phyloP scores from a whole-genome alignment of 2,888 invertebrate species.

The Agelastica alni region DNA sequence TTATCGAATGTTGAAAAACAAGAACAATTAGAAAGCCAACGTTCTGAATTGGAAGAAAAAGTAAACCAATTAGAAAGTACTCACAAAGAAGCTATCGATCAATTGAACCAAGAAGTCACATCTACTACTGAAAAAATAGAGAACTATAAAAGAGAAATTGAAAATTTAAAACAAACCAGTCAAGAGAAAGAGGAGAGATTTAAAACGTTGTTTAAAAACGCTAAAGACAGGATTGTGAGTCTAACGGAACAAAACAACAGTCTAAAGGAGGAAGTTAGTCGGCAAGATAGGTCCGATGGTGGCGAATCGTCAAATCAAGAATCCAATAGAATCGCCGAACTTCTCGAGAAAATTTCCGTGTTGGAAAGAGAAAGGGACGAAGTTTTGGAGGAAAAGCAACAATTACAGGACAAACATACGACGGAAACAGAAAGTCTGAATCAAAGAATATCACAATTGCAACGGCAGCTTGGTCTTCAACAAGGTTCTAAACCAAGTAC shows the following conservation, averaged over 20 bases:
- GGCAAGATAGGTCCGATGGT: conserved; percentile 46
- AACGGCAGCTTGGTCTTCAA: conserved; percentile 62
- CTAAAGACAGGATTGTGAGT: conserved; percentile 73
- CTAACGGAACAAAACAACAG: conserved; percentile 71
- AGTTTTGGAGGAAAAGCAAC: conserved; percentile 62
- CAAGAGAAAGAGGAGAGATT: conserved; percentile 58
- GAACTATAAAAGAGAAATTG: conserved; percentile 60
- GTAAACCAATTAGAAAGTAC: conserved; percentile 55
- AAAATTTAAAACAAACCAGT: conserved; percentile 52
- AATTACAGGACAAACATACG: conserved; percentile 71
- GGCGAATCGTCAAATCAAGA: conserved; percentile 56
- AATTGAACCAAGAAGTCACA: conserved; percentile 56
- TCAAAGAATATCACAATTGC: conserved; percentile 61
- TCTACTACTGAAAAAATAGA: conserved; percentile 60
- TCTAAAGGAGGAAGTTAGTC: conserved; percentile 61
- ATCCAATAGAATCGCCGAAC: conserved; percentile 45
- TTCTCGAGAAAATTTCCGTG: conserved; percentile 66
- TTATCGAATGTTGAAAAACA: conserved; percentile 55
- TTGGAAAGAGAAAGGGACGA: conserved; percentile 69
- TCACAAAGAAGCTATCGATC: conserved; percentile 57
- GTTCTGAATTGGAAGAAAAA: conserved; percentile 55
- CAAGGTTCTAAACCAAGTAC: conserved; percentile 72
- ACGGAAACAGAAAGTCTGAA: conserved; percentile 70
- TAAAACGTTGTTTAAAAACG: conserved; percentile 68
- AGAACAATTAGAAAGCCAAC: conserved; percentile 58